phyloP scores from a whole-genome alignment of 2,113 vertebrate genomes.

The Rhinolophus ferrumequinum region DNA sequence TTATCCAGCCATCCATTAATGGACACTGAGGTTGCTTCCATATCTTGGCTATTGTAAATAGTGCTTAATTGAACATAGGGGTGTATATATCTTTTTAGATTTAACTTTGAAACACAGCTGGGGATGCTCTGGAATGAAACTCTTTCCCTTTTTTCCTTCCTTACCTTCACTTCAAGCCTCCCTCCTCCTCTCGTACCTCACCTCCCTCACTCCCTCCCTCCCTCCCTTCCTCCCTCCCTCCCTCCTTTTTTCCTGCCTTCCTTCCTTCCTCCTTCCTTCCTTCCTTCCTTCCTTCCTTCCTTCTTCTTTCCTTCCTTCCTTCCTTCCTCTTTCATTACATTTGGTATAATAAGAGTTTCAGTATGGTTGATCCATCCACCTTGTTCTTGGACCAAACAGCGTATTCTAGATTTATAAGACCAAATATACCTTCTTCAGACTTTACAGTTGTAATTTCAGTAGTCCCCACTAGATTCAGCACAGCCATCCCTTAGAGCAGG shows the following conservation, averaged over 20 bases:
- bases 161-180: no score
- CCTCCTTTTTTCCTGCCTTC: no score
- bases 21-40: not conserved
- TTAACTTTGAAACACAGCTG: not conserved
- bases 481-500: not conserved
- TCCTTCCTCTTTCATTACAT: no score
- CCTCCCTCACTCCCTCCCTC: no score
- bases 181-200: no score
- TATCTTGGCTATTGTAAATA: not conserved
- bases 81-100: not conserved
- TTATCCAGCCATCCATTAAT: not conserved
- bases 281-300: rapidly evolving
- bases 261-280: no score
- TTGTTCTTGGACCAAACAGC: not conserved
- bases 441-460: not conserved
- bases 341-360: not conserved
- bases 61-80: not conserved
- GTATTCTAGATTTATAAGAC: not conserved
- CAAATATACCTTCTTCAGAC: not conserved
- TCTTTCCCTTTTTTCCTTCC: no score
- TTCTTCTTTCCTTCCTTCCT: no score
- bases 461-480: rapidly evolving
- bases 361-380: not conserved
- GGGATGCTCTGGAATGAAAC: no score
- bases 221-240: no score